Conservation (phyloP, 2,797 vertebrate species). For the Peromyscus nudipes region DNA sequence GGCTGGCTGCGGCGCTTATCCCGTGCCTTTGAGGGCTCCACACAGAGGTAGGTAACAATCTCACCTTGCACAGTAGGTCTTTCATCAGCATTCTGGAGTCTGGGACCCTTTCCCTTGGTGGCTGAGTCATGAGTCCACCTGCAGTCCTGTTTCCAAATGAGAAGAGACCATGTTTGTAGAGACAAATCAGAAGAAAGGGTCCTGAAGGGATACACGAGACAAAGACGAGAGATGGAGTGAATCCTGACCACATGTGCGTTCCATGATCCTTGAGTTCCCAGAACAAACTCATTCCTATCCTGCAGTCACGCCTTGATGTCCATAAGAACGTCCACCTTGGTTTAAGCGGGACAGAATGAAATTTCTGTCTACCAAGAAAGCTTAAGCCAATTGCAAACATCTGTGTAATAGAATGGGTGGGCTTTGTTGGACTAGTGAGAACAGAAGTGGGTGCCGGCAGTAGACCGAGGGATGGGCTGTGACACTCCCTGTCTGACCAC, state of each 20-base stretch:
- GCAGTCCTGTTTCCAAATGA: background rate
- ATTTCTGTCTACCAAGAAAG: background rate
- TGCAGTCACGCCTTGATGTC: background rate
- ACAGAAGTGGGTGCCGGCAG: background rate
- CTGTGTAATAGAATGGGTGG: background rate
- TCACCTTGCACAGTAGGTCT: background rate
- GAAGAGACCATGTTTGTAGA: background rate
- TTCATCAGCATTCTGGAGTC: background rate
- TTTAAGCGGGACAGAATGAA: background rate
- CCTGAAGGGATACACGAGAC: background rate
- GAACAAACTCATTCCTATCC: background rate
- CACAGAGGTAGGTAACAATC: too few species aligned
- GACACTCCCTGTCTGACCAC: background rate
- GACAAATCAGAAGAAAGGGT: background rate
- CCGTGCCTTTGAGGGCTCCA: background rate
- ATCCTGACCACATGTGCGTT: background rate
- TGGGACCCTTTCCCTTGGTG: background rate
- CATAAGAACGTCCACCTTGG: background rate
- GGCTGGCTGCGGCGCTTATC: background rate
- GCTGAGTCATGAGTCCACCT: background rate
- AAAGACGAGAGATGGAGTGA: background rate
- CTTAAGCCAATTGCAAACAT: background rate
- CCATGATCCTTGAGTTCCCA: background rate
- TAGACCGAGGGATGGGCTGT: background rate
- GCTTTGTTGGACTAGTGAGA: background rate